These are phyloP conservation scores for Camelus bactrianus DNA, from an alignment of 2,113 vertebrate genomes.

Conservation along the genomic window DNA sequence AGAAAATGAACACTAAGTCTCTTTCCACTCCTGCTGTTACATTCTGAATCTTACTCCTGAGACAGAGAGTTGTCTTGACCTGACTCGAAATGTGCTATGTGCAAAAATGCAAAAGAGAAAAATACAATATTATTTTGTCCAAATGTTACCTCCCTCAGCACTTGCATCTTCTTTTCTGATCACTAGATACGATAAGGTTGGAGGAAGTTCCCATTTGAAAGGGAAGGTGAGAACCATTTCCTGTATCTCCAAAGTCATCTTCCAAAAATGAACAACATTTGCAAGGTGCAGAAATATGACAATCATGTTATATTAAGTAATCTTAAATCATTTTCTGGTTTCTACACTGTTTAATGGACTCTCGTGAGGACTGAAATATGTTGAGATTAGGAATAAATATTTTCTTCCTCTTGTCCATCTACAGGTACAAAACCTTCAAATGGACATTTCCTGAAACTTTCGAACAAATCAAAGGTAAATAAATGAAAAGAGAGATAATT, in stretches of 20 bases:
- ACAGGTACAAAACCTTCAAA: not conserved
- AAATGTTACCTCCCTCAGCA: not conserved
- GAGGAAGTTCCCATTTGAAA: not conserved
- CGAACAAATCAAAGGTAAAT: slow-evolving; percentile 28
- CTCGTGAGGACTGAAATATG: not conserved
- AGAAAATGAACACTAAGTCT: slow-evolving; percentile 46
- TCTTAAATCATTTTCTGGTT: not conserved
- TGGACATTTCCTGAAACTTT: not conserved
- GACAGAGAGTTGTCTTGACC: not conserved
- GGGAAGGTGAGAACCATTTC: not conserved
- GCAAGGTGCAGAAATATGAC: not conserved
- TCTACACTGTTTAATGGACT: not conserved
- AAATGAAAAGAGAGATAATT: not conserved
- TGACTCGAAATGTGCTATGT: not conserved
- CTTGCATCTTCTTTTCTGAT: not conserved
- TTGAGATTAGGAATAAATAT: not conserved
- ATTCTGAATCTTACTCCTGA: not conserved
- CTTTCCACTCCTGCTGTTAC: not conserved
- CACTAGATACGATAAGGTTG: not conserved
- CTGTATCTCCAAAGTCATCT: not conserved
- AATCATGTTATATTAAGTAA: not conserved
- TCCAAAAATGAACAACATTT: slow-evolving; percentile 5
- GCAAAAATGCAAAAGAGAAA: not conserved
- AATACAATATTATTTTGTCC: not conserved
- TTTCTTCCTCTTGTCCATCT: not conserved